Conservation (phyloP, 2,797 vertebrate genomes). For the Eurystomus glaucurus region DNA sequence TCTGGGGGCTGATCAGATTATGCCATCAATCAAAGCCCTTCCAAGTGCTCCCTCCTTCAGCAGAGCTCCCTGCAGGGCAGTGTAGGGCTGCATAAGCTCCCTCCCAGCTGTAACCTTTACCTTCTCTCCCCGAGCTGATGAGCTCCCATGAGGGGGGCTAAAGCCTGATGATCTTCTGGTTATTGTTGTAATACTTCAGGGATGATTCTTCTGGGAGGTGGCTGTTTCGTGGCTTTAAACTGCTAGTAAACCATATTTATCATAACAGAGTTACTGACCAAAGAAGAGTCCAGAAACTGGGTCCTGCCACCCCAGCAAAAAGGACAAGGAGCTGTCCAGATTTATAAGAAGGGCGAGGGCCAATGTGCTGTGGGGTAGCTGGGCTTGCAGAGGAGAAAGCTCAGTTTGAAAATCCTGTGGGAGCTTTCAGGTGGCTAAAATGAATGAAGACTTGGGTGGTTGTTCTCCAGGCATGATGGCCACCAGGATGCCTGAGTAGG, state of each 20-base stretch:
- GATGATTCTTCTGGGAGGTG: not conserved
- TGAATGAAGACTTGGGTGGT: not conserved
- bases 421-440: not conserved
- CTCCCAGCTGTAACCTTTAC: not conserved
- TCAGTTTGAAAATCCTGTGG: rapidly evolving
- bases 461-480: rapidly evolving
- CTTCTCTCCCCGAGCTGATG: not conserved
- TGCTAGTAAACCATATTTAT: not conserved
- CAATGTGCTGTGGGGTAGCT: rapidly evolving
- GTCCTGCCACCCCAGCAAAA: not conserved
- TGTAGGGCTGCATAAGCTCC: not conserved
- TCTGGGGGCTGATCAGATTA: not conserved
- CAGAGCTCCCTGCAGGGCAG: not conserved
- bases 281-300: not conserved
- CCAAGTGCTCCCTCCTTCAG: rapidly evolving
- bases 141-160: not conserved
- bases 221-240: not conserved
- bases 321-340: not conserved
- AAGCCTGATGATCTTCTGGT: not conserved
- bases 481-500: rapidly evolving
- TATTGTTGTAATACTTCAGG: not conserved
- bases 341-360: not conserved
- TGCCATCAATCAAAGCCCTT: not conserved
- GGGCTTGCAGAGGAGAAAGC: not conserved
- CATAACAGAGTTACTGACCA: not conserved